phyloP scores from a whole-genome alignment of 2,797 vertebrate species.

The Ambastaia sidthimunki region DNA sequence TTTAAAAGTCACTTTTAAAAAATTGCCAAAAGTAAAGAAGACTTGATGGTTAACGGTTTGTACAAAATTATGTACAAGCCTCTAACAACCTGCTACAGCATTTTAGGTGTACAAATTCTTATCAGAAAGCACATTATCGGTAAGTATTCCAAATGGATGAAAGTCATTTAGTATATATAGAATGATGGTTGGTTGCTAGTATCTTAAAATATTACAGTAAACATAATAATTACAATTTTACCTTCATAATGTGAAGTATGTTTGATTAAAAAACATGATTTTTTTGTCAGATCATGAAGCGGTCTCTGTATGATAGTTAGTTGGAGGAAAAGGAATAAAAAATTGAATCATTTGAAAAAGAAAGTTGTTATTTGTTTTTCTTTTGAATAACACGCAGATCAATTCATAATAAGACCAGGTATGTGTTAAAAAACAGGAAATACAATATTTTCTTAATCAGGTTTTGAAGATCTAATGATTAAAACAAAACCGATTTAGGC shows the following conservation, averaged over 20 bases:
- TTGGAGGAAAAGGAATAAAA: neutral
- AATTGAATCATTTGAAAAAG: neutral
- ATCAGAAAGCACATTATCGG: too few species aligned
- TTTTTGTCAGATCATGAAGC: neutral
- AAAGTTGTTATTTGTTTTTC: neutral
- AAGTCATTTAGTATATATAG: neutral
- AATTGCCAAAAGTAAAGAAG: neutral
- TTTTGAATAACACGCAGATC: neutral
- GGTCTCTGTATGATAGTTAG: neutral
- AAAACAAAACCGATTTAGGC: neutral
- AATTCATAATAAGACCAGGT: neutral
- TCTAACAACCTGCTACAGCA: neutral
- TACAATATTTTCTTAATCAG: neutral
- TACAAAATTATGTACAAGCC: neutral
- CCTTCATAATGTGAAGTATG: neutral
- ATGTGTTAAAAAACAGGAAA: neutral
- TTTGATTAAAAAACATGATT: neutral
- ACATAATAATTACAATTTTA: neutral
- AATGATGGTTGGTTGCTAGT: neutral
- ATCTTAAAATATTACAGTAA: neutral
- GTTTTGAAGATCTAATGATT: too few species aligned
- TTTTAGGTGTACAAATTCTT: neutral
- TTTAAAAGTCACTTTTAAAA: neutral
- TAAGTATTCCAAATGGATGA: neutral
- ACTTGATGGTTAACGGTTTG: neutral